A percentile compares a stretch with the other conserved stretches of the same genome.
Conservation (phyloP, 2,797 vertebrate genomes). For the Caiman crocodilus region DNA sequence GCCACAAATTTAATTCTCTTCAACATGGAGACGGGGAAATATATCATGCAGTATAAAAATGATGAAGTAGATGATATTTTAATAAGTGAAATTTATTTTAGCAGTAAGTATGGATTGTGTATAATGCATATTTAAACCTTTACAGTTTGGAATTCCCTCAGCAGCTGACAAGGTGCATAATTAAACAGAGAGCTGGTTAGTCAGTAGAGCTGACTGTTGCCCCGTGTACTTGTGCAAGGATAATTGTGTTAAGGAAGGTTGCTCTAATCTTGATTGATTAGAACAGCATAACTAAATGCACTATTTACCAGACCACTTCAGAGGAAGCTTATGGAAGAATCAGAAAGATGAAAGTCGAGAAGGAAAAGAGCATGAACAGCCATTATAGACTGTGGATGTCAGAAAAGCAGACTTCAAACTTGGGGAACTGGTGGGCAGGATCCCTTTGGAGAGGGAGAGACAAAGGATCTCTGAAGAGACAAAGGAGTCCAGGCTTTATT, state of each 20-base stretch:
- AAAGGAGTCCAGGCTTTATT: no score
- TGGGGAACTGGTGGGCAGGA: no score
- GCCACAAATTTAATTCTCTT: not conserved
- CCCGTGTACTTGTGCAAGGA: not conserved
- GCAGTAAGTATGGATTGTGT: conserved; percentile 6
- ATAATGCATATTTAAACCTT: not conserved
- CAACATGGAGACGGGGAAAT: not conserved
- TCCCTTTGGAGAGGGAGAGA: no score
- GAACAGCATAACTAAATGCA: not conserved
- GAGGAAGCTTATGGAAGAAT: not conserved
- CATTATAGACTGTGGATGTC: not conserved
- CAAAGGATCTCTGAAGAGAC: no score
- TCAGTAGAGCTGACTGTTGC: not conserved
- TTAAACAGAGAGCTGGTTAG: conserved; percentile 2
- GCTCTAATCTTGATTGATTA: conserved; percentile 21
- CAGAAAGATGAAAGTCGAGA: not conserved
- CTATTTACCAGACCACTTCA: not conserved
- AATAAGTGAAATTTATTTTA: not conserved
- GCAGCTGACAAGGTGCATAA: conserved; percentile 16
- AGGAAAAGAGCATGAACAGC: not conserved
- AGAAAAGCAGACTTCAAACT: no score
- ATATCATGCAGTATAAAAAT: fast-evolving
- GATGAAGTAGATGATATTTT: not conserved
- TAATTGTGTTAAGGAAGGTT: conserved; percentile 7
- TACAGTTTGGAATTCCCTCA: conserved; percentile 26